Conservation (phyloP, 2,888 invertebrate species). For the Drosophila lutescens region DNA sequence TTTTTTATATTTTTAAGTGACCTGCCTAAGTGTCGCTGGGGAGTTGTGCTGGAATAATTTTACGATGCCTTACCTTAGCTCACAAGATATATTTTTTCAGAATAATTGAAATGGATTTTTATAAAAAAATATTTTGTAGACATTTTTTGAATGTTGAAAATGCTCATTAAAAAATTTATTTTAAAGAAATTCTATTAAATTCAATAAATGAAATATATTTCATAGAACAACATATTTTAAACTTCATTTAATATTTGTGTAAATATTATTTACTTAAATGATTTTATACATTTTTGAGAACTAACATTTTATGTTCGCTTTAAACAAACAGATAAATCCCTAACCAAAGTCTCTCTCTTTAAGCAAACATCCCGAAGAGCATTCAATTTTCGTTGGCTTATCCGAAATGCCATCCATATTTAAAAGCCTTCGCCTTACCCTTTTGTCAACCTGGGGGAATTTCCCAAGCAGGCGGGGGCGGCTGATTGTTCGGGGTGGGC, state of each 20-base stretch:
- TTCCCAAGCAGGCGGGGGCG: slow-evolving; percentile 7
- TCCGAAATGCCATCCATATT: slow-evolving; percentile 20
- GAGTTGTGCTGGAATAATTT: slow-evolving; percentile 1
- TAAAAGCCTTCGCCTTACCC: slow-evolving; percentile 29
- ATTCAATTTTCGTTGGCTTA: slow-evolving; percentile 27
- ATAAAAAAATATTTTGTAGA: background rate
- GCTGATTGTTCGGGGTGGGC: slow-evolving; percentile 25
- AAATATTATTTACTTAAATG: background rate
- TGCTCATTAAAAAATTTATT: no score
- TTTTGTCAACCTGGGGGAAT: slow-evolving; percentile 28
- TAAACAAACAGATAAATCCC: background rate
- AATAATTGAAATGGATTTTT: background rate
- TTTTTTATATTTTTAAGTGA: slow-evolving; percentile 38
- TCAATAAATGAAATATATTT: background rate
- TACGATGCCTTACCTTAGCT: background rate
- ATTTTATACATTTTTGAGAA: background rate
- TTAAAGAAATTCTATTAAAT: background rate
- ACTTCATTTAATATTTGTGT: background rate
- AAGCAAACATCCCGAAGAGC: slow-evolving; percentile 17
- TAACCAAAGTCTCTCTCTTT: background rate
- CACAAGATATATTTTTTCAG: background rate
- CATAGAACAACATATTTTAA: no score
- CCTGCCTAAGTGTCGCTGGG: slow-evolving; percentile 6
- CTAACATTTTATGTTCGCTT: background rate
- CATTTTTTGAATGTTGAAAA: background rate